Conservation (phyloP, 2,113 vertebrate species). For the Asarcornis scutulata region DNA sequence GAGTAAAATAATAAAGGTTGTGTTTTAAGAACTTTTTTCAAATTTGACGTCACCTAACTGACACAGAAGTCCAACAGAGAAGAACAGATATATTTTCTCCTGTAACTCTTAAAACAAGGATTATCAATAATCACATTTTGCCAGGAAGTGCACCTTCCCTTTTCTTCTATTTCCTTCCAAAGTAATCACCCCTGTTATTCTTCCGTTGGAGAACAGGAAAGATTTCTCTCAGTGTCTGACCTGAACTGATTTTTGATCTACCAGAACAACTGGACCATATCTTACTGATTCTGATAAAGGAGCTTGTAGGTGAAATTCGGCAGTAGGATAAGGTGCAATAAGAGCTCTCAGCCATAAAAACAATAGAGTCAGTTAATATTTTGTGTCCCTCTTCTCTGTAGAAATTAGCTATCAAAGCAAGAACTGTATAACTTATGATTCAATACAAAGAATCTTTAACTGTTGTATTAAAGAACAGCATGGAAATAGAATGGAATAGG, state of each 20-base stretch:
- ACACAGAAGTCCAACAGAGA: not conserved
- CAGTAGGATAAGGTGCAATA: not conserved
- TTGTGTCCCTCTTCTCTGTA: not conserved
- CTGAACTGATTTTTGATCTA: not conserved
- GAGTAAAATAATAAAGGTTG: not conserved
- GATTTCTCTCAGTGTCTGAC: not conserved
- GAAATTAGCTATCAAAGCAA: not conserved
- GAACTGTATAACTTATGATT: not conserved
- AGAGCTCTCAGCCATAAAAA: not conserved
- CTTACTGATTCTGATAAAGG: not conserved
- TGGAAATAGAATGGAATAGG: not conserved
- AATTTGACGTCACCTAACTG: not conserved
- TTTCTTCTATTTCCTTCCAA: not conserved
- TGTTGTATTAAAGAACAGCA: not conserved
- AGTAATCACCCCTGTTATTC: not conserved
- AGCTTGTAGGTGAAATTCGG: not conserved
- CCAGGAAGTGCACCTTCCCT: not conserved
- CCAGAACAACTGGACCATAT: not conserved
- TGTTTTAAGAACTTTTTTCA: not conserved
- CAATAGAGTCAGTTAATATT: not conserved
- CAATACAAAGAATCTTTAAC: not conserved
- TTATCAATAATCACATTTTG: not conserved
- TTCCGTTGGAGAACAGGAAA: not conserved
- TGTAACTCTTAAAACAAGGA: not conserved
- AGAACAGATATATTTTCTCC: not conserved